Evolutionary conservation across 2,888 invertebrate genomes (phyloP).

Genomic region (Cecidostiba fungosa): DNA sequence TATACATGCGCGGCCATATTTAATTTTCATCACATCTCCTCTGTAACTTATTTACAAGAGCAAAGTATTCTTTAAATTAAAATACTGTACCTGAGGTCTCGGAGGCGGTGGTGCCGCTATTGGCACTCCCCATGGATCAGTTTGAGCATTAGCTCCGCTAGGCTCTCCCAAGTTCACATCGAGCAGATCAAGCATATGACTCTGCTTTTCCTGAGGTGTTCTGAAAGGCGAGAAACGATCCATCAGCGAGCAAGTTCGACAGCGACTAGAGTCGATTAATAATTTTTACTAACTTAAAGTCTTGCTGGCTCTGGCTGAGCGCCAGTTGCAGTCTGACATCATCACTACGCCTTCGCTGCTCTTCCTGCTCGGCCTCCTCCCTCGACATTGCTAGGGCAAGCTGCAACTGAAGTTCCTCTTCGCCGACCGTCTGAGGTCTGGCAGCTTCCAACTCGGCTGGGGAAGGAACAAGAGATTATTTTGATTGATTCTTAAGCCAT

Average conservation of each 20-base stretch:
- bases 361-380: slow-evolving; percentile 99
- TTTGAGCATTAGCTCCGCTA: slow-evolving; percentile 77
- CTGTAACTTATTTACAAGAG: slow-evolving; percentile 43
- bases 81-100: slow-evolving; percentile 82
- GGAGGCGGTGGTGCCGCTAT: slow-evolving; percentile 79
- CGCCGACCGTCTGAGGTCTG: slow-evolving; percentile 97
- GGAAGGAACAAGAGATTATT: slow-evolving; percentile 47
- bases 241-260: background rate
- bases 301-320: slow-evolving; percentile 95
- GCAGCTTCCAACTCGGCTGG: slow-evolving; percentile 92
- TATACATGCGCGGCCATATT: slow-evolving; percentile 42
- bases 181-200: slow-evolving; percentile 91
- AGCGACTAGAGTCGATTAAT: slow-evolving; percentile 1
- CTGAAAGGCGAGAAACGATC: slow-evolving; percentile 68
- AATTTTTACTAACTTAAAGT: slow-evolving; percentile 87
- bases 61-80: background rate
- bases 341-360: slow-evolving; percentile 95
- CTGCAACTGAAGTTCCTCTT: slow-evolving; percentile 98
- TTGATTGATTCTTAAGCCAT: slow-evolving; percentile 21
- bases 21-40: slow-evolving; percentile 5
- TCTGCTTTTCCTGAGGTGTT: slow-evolving; percentile 80
- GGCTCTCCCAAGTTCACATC: slow-evolving; percentile 89
- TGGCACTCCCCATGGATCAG: slow-evolving; percentile 90
- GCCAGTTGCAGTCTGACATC: slow-evolving; percentile 98
- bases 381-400: slow-evolving; percentile 98